Evolutionary conservation across 2,888 invertebrate species (phyloP), one percentile per base, ranked within the genome.

Genomic region (Dastarcus helophoroides): DNA sequence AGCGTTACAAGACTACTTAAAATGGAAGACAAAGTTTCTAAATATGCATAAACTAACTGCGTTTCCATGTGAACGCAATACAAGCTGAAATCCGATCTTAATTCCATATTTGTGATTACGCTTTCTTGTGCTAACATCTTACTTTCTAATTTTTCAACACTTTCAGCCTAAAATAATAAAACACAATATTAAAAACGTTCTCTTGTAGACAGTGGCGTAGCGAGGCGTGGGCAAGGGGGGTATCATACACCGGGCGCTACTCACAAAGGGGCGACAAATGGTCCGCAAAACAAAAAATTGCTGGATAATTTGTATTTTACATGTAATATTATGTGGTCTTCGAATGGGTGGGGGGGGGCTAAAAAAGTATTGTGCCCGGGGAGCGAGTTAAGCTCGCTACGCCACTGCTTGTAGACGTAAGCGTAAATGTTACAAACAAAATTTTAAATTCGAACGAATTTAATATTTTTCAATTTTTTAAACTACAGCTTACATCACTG

Each of bases 1-100:
- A 70, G 65, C 30, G 62, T 63, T 3, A 71, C 67, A 36, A 73
- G 62, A 39, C 68, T 68, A 39, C 68, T 65, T 23, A 75, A 51
- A 36, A 73, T 70, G 2, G 68, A 63, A 1, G 71, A 69, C 13
- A 75, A 56, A 22, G 71, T 69, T 48, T 71, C 71, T 32, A 74
- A 58, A 54, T 75, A 70, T 3, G 69, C 64, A 41, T 71, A 70
- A 3, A 72, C 72, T 21, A 75, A 53, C 41, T 72, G 71, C 0
- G 73, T 73, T 48, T 75, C 74, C 64, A 72, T 66, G 42, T 73
- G 67, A 10, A 73, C 64, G 51, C 75, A 74, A 45, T 71, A 69
- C 24, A 74, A 57, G 33, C 73, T 73, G 47, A 71, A 74, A 24
- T 70, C 69, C 35, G 71, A 71, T 39, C 73, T 62, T 24, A 71